Evolutionary conservation across 2,888 invertebrate genomes (phyloP).

Genomic region (Trissonchulus latispiculum): DNA sequence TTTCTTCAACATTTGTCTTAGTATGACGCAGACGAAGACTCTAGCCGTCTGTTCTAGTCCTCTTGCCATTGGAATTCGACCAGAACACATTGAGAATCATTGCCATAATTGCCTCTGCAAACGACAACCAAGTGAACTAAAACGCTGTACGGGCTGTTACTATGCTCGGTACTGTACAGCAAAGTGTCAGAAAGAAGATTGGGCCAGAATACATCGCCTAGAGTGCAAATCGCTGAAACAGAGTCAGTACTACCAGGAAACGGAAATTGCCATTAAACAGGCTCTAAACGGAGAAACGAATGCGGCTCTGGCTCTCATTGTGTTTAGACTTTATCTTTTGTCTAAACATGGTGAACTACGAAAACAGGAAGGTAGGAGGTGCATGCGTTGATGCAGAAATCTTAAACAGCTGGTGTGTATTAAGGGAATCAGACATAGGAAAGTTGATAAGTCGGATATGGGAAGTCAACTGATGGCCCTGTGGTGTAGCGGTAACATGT

Average conservation of each 20-base stretch:
- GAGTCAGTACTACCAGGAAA: not conserved
- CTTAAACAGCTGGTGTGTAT: too few species aligned
- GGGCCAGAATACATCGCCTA: not conserved
- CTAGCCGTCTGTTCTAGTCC: not conserved
- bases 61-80: not conserved
- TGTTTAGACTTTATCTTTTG: not conserved
- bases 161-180: slow-evolving; percentile 10
- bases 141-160: slow-evolving; percentile 2
- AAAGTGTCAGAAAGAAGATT: slow-evolving; percentile 12
- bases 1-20: too few species aligned
- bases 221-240: slow-evolving; percentile 16
- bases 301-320: not conserved
- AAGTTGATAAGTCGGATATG: too few species aligned
- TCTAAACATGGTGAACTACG: not conserved
- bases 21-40: too few species aligned
- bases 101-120: not conserved
- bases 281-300: not conserved
- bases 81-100: not conserved
- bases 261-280: not conserved
- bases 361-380: too few species aligned
- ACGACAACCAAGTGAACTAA: not conserved
- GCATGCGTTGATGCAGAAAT: too few species aligned
- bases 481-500: too few species aligned
- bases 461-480: too few species aligned
- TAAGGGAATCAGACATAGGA: too few species aligned